Percentiles rank a stretch among this genome's conserved stretches.
Evolutionary conservation across 2,888 invertebrate species (phyloP).

Genomic region (Platerodrilus igneus): DNA sequence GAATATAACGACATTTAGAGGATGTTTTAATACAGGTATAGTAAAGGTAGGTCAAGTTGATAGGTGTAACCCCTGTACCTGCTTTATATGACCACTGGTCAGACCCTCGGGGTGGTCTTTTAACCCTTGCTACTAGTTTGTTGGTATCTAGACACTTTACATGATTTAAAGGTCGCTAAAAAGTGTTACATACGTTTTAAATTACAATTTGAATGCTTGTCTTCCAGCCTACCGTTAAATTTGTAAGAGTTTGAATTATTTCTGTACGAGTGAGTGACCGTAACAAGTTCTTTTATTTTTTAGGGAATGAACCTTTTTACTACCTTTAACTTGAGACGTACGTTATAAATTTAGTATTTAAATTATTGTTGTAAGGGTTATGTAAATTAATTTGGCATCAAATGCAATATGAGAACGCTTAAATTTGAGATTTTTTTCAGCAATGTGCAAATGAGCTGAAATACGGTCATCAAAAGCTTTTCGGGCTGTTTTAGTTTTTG

Average conservation of each 20-base stretch:
- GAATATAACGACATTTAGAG: slow-evolving; percentile 17
- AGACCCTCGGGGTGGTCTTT: slow-evolving; percentile 34
- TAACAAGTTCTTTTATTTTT: no score
- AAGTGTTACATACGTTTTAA: slow-evolving; percentile 42
- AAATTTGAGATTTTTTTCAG: no score
- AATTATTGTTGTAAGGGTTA: slow-evolving; percentile 5
- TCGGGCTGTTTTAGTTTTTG: no score
- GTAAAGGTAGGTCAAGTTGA: slow-evolving; percentile 37
- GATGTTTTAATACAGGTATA: slow-evolving; percentile 24
- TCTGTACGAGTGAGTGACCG: slow-evolving; percentile 14
- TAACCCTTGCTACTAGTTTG: slow-evolving; percentile 28
- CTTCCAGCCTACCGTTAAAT: slow-evolving; percentile 39
- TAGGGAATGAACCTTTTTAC: slow-evolving; percentile 7
- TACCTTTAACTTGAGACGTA: slow-evolving; percentile 9
- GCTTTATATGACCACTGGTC: slow-evolving; percentile 34
- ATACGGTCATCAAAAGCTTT: no score
- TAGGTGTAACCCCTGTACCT: slow-evolving; percentile 36
- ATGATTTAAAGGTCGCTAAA: slow-evolving; percentile 41
- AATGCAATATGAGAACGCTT: no score
- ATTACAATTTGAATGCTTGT: slow-evolving; percentile 37
- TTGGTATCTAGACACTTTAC: slow-evolving; percentile 35
- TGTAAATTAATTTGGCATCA: no score
- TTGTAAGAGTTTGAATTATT: slow-evolving; percentile 31
- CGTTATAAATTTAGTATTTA: slow-evolving; percentile 23
- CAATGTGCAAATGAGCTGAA: no score